phyloP scores from a whole-genome alignment of 92 coral and sea anemone genomes.

The Hydrozoanthus gracilis region DNA sequence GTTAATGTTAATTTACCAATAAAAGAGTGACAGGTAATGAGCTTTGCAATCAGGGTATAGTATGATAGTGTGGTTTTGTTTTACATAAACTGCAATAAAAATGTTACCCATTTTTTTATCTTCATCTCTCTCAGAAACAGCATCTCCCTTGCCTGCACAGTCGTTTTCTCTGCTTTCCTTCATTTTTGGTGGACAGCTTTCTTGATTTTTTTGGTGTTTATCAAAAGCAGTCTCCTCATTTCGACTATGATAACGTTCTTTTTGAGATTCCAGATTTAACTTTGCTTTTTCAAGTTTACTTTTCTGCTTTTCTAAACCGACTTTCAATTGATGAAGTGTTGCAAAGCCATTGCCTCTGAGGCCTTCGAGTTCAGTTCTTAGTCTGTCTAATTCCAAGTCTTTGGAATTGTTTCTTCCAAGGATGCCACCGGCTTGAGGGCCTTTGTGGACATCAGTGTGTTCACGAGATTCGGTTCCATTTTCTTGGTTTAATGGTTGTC shows the following conservation, averaged over 20 bases:
- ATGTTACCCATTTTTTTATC: background rate
- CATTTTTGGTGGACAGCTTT: conserved; percentile 26
- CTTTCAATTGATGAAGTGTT: conserved; percentile 9
- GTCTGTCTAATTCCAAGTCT: background rate
- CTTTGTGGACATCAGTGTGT: conserved; percentile 46
- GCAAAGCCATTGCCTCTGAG: background rate
- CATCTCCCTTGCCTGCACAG: background rate
- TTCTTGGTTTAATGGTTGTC: conserved; percentile 50
- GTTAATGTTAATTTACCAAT: no score
- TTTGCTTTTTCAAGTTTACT: background rate
- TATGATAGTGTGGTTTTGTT: background rate
- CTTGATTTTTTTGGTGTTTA: conserved; percentile 48
- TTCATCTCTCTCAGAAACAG: background rate
- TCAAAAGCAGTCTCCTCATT: conserved; percentile 40
- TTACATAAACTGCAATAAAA: background rate
- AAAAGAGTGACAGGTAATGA: no score
- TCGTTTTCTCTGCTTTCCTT: conserved; percentile 32
- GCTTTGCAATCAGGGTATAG: no score
- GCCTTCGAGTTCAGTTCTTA: conserved; percentile 9
- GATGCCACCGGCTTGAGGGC: background rate
- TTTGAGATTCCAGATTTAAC: background rate
- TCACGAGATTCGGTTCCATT: conserved; percentile 49
- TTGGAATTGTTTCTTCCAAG: conserved; percentile 22
- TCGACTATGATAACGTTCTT: background rate
- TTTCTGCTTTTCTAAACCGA: conserved; percentile 4